Evolutionary conservation across 1,140 invertebrate species (phyloP).

Genomic region (Drusus annulatus): DNA sequence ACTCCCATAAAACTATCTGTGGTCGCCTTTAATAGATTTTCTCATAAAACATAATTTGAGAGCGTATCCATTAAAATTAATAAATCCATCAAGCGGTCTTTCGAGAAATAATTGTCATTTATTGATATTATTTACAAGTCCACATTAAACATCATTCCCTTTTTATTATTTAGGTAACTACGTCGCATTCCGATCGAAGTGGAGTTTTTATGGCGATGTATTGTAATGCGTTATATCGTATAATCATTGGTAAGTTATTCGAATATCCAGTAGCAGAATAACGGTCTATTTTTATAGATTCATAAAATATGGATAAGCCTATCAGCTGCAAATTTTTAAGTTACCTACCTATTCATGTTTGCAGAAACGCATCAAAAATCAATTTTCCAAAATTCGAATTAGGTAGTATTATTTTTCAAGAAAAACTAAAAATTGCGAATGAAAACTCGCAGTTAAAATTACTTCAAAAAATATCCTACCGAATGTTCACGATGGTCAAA

Average conservation of each 20-base stretch:
- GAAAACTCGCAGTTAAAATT: too few species aligned
- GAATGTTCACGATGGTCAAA: too few species aligned
- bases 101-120: slow-evolving; percentile 15
- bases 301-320: too few species aligned
- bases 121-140: slow-evolving; percentile 30
- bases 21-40: slow-evolving; percentile 1
- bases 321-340: too few species aligned
- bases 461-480: too few species aligned
- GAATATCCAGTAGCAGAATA: too few species aligned
- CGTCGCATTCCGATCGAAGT: slow-evolving; percentile 8
- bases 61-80: slow-evolving; percentile 18
- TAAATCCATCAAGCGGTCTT: slow-evolving; percentile 22
- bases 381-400: too few species aligned
- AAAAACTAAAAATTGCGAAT: too few species aligned
- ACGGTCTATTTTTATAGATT: too few species aligned
- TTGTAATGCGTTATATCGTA: not conserved
- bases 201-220: not conserved
- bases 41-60: slow-evolving; percentile 5
- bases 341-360: too few species aligned
- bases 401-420: too few species aligned
- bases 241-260: not conserved
- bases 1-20: not conserved
- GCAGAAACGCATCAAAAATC: too few species aligned
- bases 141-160: slow-evolving; percentile 2
- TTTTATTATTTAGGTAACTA: slow-evolving; percentile 16